Conservation (phyloP, 2,113 vertebrate species). For the Chaetorhynchus papuensis region DNA sequence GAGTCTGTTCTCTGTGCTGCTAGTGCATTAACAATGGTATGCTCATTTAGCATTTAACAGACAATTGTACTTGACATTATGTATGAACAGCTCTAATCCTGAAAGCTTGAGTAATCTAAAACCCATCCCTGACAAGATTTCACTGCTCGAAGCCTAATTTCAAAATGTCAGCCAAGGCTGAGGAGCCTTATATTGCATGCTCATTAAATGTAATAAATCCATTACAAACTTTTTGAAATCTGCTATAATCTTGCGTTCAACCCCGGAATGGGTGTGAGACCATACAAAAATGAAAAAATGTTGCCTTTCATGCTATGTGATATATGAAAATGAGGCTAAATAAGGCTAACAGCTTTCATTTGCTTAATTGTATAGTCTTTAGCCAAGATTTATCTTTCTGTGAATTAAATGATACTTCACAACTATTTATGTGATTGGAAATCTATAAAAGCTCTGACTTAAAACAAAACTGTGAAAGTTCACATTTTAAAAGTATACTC, state of each 20-base stretch:
- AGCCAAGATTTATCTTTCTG: background rate
- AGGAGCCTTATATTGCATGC: background rate
- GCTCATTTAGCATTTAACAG: slow-evolving; percentile 54
- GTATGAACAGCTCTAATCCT: slow-evolving; percentile 44
- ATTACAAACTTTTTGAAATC: background rate
- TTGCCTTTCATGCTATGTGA: background rate
- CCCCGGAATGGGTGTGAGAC: background rate
- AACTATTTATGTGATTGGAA: background rate
- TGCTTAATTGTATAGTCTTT: slow-evolving; percentile 3
- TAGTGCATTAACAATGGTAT: background rate
- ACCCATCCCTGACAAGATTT: slow-evolving; percentile 56
- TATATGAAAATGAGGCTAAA: slow-evolving; percentile 10
- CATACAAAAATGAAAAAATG: background rate
- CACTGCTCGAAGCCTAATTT: slow-evolving; percentile 66
- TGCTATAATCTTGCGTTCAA: background rate
- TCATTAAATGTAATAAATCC: slow-evolving; percentile 40
- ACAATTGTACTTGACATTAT: slow-evolving; percentile 57
- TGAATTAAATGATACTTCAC: background rate
- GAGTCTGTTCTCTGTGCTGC: background rate
- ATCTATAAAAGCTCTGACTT: background rate
- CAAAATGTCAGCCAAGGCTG: slow-evolving; percentile 61
- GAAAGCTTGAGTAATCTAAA: slow-evolving; percentile 62
- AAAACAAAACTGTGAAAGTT: background rate
- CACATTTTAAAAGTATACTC: background rate
- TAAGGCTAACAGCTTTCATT: slow-evolving; percentile 5